Evolutionary conservation across 2,888 invertebrate genomes (phyloP).

Genomic region (Archips xylosteana): DNA sequence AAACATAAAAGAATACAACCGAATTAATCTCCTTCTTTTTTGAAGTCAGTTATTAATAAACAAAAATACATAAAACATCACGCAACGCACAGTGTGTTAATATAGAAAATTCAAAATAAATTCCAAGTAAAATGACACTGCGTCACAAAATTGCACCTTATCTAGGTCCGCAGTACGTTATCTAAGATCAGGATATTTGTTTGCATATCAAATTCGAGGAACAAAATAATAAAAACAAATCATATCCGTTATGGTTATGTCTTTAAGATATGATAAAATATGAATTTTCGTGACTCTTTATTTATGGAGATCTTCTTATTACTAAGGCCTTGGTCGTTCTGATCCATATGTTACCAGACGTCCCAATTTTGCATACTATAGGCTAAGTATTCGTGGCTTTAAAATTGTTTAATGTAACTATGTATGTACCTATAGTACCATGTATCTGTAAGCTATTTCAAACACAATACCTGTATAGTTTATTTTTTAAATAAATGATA

Average conservation of each 20-base stretch:
- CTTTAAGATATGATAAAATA: not conserved
- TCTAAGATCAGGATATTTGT: not conserved
- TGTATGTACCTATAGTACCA: too few relatives aligned
- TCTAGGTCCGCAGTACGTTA: not conserved
- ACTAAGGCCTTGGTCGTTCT: not conserved
- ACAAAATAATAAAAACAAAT: not conserved
- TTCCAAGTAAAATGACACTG: not conserved
- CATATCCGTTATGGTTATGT: not conserved
- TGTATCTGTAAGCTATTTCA: too few relatives aligned
- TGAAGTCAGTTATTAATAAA: too few relatives aligned
- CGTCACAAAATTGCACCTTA: not conserved
- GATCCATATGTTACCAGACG: too few relatives aligned
- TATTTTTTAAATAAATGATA: too few relatives aligned
- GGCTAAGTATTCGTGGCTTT: too few relatives aligned
- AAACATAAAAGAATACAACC: too few relatives aligned
- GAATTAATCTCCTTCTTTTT: too few relatives aligned
- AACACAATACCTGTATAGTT: too few relatives aligned
- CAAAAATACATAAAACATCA: too few relatives aligned
- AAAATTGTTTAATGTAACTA: too few relatives aligned
- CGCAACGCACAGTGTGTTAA: not conserved
- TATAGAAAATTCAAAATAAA: not conserved
- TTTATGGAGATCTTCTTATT: not conserved
- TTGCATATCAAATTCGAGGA: not conserved
- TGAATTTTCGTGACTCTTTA: not conserved
- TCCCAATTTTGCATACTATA: too few relatives aligned